Evolutionary conservation across 2,113 vertebrate species (phyloP).

Genomic region (Aleadryas rufinucha): DNA sequence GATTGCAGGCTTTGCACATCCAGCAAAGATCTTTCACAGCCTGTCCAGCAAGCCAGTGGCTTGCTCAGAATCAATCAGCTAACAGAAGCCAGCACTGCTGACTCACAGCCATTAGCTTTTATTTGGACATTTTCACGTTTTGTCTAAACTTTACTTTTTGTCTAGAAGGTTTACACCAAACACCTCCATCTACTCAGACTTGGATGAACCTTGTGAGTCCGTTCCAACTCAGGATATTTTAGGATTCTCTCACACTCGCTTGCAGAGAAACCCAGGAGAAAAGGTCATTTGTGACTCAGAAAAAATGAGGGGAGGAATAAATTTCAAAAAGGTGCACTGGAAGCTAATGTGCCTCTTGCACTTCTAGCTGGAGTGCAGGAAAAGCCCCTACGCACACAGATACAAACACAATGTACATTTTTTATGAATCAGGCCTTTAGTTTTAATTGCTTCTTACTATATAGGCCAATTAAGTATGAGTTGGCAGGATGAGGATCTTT

Average conservation of each 20-base stretch:
- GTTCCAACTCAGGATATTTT: not conserved
- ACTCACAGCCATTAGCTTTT: constrained; percentile 6
- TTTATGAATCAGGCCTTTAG: constrained; percentile 64
- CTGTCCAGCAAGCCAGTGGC: constrained; percentile 1
- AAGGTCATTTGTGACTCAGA: not conserved
- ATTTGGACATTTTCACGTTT: not conserved
- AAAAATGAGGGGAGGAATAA: not conserved
- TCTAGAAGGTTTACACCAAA: not conserved
- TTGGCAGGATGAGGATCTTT: constrained; percentile 61
- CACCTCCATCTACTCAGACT: not conserved
- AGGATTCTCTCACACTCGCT: not conserved
- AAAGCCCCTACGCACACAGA: not conserved
- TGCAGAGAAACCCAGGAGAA: not conserved
- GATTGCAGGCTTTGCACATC: not conserved
- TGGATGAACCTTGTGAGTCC: not conserved
- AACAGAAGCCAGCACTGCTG: not conserved
- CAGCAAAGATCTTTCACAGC: constrained; percentile 14
- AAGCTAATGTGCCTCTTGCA: not conserved
- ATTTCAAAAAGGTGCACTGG: not conserved
- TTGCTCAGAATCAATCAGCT: constrained; percentile 39
- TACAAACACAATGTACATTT: constrained; percentile 16
- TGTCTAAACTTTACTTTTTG: not conserved
- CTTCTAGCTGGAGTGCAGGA: not conserved
- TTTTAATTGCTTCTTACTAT: constrained; percentile 70
- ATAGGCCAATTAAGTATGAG: constrained; percentile 68